Conservation (phyloP, 2,888 invertebrate genomes). For the Polyommatus icarus region DNA sequence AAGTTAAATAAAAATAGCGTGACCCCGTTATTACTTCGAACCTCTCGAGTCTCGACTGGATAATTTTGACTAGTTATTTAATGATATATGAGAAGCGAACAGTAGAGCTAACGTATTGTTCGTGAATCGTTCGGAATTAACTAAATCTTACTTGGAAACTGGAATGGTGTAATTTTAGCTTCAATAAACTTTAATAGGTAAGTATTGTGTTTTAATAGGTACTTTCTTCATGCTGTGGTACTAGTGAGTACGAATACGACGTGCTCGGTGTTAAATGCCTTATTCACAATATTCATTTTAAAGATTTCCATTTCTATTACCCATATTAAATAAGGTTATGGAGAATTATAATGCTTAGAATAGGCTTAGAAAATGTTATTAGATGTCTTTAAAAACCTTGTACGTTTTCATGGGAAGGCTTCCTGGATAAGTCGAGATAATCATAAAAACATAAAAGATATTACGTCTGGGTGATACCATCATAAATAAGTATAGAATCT, state of each 20-base stretch:
- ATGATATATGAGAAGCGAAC: conserved; percentile 35
- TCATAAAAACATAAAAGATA: neutral
- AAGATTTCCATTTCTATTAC: neutral
- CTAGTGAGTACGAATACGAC: neutral
- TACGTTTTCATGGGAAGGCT: neutral
- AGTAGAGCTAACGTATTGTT: conserved; percentile 32
- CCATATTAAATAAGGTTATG: neutral
- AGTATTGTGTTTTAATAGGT: neutral
- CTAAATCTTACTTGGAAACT: conserved; percentile 16
- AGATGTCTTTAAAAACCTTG: neutral
- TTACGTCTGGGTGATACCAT: neutral
- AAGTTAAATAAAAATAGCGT: conserved; percentile 64
- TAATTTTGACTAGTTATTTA: conserved; percentile 58
- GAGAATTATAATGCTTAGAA: neutral
- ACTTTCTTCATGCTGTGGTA: neutral
- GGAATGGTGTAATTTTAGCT: conserved; percentile 20
- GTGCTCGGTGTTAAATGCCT: neutral
- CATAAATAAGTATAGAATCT: conserved; percentile 31
- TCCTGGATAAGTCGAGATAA: neutral
- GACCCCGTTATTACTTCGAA: conserved; percentile 62
- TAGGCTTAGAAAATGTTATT: neutral
- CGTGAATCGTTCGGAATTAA: conserved; percentile 14
- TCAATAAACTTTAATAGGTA: conserved; percentile 18
- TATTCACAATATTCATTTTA: neutral
- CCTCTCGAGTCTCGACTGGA: conserved; percentile 53